Evolutionary conservation across 2,113 vertebrate species (phyloP), one percentile per base, ranked within the genome.

Genomic region (Sterrhoptilus dennistouni): DNA sequence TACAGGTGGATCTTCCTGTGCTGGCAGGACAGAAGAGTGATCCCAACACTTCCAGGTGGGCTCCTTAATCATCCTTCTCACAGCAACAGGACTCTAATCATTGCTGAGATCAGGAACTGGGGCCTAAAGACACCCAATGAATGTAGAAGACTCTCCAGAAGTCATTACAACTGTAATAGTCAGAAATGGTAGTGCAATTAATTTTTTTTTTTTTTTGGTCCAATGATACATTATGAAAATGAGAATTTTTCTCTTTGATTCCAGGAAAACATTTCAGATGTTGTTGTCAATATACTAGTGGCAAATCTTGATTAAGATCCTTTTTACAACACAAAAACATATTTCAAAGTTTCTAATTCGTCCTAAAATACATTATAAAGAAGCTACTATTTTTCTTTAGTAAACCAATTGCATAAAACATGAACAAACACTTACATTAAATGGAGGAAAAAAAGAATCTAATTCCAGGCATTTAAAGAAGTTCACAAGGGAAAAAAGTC

Each of bases 201-300:
- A 92, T 7, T 13, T 79, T 12, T 66, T 35, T 57, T 47, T 35
- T 57, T 47, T 35, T 35, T 57, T 45, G 0, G 7, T 33, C 5
- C 2, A 28, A 63, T 63, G 38, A 29, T 85, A 75, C 50, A 89
- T 95, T 96, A 97, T 85, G 65, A 96, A 97, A 96, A 97, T 96
- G 61, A 95, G 71, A 94, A 53, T 82, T 94, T 82, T 93, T 84
- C 75, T 96, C 52, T 97, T 96, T 96, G 79, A 92, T 97, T 96
- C 96, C 92, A 91, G 84, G 93, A 97, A 98, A 97, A 84, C 85
- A 75, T 96, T 95, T 96, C 88, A 89, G 95, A 87, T 15, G 36
- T 91, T 82, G 59, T 94, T 81, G 87, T 95, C 78, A 68, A 85
- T 87, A 22, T 94, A 78, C 69, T 95, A 89, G 78, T 49, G 23